Percentiles rank a stretch among this genome's conserved stretches.
phyloP scores from a whole-genome alignment of 2,113 vertebrate genomes.

The Baryphthengus martii region DNA sequence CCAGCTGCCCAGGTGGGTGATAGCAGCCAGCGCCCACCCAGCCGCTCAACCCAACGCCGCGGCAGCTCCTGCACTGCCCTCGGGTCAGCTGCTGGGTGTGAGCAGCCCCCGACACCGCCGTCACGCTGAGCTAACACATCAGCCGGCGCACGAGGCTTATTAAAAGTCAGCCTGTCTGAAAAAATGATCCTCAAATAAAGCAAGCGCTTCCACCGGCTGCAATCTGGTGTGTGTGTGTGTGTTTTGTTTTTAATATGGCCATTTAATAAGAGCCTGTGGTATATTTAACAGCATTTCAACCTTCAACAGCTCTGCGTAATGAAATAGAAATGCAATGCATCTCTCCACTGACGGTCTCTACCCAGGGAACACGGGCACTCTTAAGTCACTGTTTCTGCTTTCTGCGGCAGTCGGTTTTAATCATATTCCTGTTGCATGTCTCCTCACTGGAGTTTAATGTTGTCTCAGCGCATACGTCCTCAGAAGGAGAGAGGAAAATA shows the following conservation, averaged over 20 bases:
- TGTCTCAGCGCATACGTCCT: background rate
- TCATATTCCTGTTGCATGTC: background rate
- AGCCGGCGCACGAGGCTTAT: background rate
- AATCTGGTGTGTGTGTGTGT: background rate
- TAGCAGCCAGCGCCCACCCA: background rate
- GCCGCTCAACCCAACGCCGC: background rate
- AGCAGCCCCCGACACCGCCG: background rate
- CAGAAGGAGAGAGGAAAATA: background rate
- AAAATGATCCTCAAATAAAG: slow-evolving; percentile 27
- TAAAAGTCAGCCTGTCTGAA: slow-evolving; percentile 43
- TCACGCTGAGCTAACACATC: background rate
- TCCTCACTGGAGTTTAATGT: background rate
- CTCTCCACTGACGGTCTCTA: background rate
- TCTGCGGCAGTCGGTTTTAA: slow-evolving; percentile 4
- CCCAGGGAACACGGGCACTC: background rate
- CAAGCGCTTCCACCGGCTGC: background rate
- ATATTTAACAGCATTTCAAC: slow-evolving; percentile 41
- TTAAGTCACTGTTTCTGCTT: background rate
- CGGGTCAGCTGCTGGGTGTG: background rate
- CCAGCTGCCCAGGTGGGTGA: background rate
- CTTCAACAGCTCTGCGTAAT: background rate
- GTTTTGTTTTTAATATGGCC: background rate
- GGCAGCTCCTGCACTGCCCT: background rate
- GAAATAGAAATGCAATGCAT: background rate
- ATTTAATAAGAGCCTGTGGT: slow-evolving; percentile 32